Base-by-base conservation (phyloP, 2,113 vertebrate species). In the Promerops cafer region DNA sequence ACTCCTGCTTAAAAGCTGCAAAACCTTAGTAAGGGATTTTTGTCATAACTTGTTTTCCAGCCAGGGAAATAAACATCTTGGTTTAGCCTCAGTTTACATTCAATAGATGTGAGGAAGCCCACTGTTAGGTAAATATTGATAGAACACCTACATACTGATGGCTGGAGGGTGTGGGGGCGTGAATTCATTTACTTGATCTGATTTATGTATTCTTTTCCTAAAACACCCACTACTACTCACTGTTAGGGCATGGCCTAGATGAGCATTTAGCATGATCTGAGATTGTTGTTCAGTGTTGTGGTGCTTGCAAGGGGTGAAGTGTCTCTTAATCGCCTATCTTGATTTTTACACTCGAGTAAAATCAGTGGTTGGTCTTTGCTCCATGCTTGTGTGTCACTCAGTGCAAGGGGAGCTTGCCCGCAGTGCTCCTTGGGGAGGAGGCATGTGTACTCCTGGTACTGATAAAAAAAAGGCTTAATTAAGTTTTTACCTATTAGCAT, bases 81-180 rank as follows among this genome's bases (percentile, higher is more conserved):
- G 35, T 87, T 92, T 89, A 87, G 24, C 89, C 57, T 72, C 42
- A 83, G 59, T 88, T 95, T 88, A 39, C 56, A 72, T 79, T 69
- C 21, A 64, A 49, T 65, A 54, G 52, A 69, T 54, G 49, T 76
- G 57, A 93, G 59, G 71, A 83, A 77, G 45, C 57, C 45, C 1
- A 6, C 8, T 88, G 72, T 79, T 83, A 16, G 77, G 65, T 91
- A 84, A 89, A 63, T 83, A 76, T 6, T 91, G 75, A 88, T 61
- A 78, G 40, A 85, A 76, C 53, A 88, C 75, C 85, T 88, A 53
- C 40, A 6, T 35, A 3, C 18, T 60, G 40, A 15, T 70, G 23
- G 63, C 75, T 79, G 40, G 35, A 90, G 52, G 26, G 30, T n/a
- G 16, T 42, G 1, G 15, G 6, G 19, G 16, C n/a, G 12, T 74